These are phyloP conservation scores for Allygus modestus DNA, from an alignment of 2,888 invertebrate genomes.

Conservation along the genomic window DNA sequence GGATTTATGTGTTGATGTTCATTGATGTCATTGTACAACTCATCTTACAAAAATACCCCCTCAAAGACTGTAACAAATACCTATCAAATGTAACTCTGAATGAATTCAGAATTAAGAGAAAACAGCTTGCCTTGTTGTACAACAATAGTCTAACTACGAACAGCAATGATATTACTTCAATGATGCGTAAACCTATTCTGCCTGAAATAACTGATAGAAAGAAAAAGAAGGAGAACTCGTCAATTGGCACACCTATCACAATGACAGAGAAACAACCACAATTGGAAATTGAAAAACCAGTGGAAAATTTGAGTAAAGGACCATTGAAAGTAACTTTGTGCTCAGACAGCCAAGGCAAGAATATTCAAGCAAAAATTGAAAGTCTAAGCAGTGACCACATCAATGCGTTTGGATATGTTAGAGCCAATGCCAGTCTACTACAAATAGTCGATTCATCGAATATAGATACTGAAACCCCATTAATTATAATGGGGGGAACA, in stretches of 20 bases:
- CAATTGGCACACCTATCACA: background rate
- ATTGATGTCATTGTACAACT: background rate
- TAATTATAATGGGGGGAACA: background rate
- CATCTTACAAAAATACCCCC: background rate
- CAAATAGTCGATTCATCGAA: slow-evolving; percentile 10
- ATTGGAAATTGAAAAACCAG: too few relatives aligned
- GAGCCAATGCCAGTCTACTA: slow-evolving; percentile 2
- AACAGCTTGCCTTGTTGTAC: background rate
- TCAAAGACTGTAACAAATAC: background rate
- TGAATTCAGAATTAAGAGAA: background rate
- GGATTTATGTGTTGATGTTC: background rate
- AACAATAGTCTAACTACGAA: background rate
- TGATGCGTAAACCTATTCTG: background rate
- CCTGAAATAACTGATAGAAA: background rate
- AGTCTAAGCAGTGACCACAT: background rate
- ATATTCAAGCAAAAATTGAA: slow-evolving; percentile 21
- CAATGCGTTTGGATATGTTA: slow-evolving; percentile 22
- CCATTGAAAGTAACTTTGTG: slow-evolving; percentile 21
- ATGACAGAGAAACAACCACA: background rate
- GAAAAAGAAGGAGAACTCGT: background rate
- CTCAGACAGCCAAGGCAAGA: slow-evolving; percentile 4
- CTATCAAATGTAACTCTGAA: background rate
- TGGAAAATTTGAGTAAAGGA: background rate
- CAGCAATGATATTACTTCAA: background rate
- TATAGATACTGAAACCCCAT: background rate